Evolutionary conservation across 2,113 vertebrate species (phyloP), one percentile per base, ranked within the genome.

Genomic region (Oreochromis tanganicae): DNA sequence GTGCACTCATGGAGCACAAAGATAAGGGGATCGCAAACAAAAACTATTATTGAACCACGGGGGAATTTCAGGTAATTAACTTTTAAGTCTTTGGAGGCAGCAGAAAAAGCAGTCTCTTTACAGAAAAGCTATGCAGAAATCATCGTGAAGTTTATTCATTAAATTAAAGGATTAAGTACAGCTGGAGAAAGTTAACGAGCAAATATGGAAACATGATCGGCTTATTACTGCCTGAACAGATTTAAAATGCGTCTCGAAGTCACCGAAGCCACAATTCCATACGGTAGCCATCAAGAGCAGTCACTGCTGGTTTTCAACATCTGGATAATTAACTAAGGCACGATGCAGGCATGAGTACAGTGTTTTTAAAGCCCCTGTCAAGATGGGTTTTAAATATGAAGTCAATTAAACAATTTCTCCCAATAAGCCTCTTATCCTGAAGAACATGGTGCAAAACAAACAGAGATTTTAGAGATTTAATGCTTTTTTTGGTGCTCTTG

Each of bases 141-240:
- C 29, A 78, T 80, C 38, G 21, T 48, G 48, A 54, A 56, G 83
- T 81, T 79, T 75, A 80, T 50, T 83, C 57, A 83, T 80, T 89
- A 46, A 87, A 87, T 82, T 36, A 80, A 75, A 24, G 46, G 82
- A 91, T 85, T 84, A 84, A 87, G 57, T 68, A 73, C 68, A 87
- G 81, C 55, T 52, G 54, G 68, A 90, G 86, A 81, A 84, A 46
- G 84, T 89, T 88, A 90, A 91, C 16, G 38, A 87, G 79, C 29
- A 81, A 87, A 91, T 82, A 81, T 52, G 83, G 66, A 88, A 87
- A 88, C 87, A 86, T 81, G 83, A 85, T 90, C 75, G 48, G 79
- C 81, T 91, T 80, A 81, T 89, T 85, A 81, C 57, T 24, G 75
- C 27, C 87, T 82, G 68, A 81, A 14, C 71, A 68, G 56, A 79